Conservation (phyloP, 2,888 invertebrate species). For the Spodoptera littoralis region DNA sequence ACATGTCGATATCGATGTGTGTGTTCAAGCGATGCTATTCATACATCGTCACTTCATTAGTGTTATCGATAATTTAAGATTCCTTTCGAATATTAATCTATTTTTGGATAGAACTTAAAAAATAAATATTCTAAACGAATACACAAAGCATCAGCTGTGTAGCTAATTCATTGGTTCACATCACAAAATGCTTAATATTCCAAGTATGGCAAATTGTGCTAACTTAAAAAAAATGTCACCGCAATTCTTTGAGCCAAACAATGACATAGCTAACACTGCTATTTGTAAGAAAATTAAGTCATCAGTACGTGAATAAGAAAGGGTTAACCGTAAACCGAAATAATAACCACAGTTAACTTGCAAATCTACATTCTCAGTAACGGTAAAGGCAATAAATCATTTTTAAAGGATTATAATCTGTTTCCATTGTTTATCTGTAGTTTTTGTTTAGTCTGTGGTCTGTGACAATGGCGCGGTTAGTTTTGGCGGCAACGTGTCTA, state of each 20-base stretch:
- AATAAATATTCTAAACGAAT: not conserved
- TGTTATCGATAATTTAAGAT: conserved; percentile 67
- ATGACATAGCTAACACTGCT: no score
- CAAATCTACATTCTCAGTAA: conserved; percentile 49
- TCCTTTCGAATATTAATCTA: conserved; percentile 56
- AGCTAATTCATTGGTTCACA: no score
- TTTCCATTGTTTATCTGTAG: conserved; percentile 68
- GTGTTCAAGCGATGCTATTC: conserved; percentile 64
- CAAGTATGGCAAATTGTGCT: no score
- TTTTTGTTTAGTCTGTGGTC: conserved; percentile 64
- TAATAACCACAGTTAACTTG: conserved; percentile 30
- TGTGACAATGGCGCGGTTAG: conserved; percentile 60
- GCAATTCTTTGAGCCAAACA: not conserved
- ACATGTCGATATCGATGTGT: conserved; percentile 74
- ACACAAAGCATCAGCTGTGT: no score
- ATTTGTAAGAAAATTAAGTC: conserved; percentile 36
- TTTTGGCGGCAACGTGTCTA: conserved; percentile 57
- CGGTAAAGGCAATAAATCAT: conserved; percentile 75
- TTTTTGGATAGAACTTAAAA: not conserved
- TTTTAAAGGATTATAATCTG: conserved; percentile 75
- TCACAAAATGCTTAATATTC: no score
- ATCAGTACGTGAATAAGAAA: conserved; percentile 17
- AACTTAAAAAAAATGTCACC: no score
- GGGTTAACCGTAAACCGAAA: conserved; percentile 35
- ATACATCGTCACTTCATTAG: conserved; percentile 77